Percentiles rank a stretch among this genome's conserved stretches.
These are phyloP conservation scores for Pygocentrus nattereri DNA, from an alignment of 2,797 vertebrate genomes.

Conservation along the genomic window DNA sequence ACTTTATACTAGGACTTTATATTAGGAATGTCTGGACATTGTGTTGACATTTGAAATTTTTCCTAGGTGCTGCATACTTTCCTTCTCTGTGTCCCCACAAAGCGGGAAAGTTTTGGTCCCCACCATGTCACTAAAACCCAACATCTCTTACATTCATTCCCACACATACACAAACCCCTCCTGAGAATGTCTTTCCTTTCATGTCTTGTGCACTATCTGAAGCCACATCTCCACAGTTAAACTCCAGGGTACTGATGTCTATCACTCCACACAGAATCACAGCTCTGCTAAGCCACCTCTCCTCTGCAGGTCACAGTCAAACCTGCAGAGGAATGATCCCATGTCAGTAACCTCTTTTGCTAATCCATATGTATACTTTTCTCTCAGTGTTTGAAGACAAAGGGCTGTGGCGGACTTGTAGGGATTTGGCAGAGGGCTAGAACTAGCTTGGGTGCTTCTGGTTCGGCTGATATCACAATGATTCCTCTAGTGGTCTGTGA, in stretches of 20 bases:
- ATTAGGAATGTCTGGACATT: not conserved
- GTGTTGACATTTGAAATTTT: too few species aligned
- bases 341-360: not conserved
- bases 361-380: conserved; percentile 13
- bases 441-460: conserved; percentile 1
- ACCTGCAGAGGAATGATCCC: conserved; percentile 18
- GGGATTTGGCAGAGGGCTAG: conserved; percentile 10
- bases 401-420: conserved; percentile 5
- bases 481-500: not conserved
- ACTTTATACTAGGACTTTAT: too few species aligned
- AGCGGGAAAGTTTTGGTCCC: not conserved
- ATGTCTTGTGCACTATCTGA: conserved; percentile 13
- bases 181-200: conserved; percentile 5
- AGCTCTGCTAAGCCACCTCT: conserved; percentile 13
- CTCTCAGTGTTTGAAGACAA: not conserved
- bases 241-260: conserved; percentile 20
- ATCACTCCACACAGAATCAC: conserved; percentile 7
- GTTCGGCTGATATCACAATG: not conserved
- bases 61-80: not conserved
- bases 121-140: not conserved
- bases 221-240: conserved; percentile 2
- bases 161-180: not conserved
- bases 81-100: not conserved
- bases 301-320: not conserved
- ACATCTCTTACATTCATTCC: not conserved